Evolutionary conservation across 2,113 vertebrate species (phyloP).

Genomic region (Rissa tridactyla): DNA sequence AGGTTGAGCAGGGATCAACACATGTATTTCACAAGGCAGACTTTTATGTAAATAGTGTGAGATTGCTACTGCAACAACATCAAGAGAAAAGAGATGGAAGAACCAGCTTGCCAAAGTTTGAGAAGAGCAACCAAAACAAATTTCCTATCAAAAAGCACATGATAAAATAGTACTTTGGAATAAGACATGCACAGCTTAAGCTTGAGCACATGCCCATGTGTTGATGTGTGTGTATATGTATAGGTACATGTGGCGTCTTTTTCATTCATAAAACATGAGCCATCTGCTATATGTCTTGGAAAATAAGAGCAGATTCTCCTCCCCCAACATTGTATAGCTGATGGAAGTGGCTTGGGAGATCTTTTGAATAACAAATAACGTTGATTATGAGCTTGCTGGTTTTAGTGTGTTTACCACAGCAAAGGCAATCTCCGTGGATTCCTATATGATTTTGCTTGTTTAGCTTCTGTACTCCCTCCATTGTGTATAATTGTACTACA

Average conservation of each 20-base stretch:
- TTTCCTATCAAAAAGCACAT: neutral
- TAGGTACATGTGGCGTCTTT: neutral
- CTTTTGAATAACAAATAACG: conserved; percentile 4
- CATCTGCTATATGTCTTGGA: neutral
- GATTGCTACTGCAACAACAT: neutral
- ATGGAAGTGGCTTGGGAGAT: neutral
- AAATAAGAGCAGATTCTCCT: neutral
- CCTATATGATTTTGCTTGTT: neutral
- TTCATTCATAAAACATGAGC: conserved; percentile 16
- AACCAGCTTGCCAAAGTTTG: neutral
- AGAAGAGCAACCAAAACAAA: neutral
- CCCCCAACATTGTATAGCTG: neutral
- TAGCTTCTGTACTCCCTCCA: neutral
- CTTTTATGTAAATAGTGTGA: neutral
- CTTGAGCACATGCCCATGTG: neutral
- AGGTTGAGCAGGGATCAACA: neutral
- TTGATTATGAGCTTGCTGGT: neutral
- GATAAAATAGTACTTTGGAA: neutral
- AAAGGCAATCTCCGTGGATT: neutral
- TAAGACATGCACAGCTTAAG: fast-evolving
- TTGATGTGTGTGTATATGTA: neutral
- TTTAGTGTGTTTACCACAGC: neutral
- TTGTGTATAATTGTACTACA: neutral
- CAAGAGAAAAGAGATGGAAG: neutral
- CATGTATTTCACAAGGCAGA: neutral